A percentile compares a stretch with the other conserved stretches of the same genome.
Evolutionary conservation across 2,797 vertebrate species (phyloP).

Genomic region (Muraenolepis orangiensis): DNA sequence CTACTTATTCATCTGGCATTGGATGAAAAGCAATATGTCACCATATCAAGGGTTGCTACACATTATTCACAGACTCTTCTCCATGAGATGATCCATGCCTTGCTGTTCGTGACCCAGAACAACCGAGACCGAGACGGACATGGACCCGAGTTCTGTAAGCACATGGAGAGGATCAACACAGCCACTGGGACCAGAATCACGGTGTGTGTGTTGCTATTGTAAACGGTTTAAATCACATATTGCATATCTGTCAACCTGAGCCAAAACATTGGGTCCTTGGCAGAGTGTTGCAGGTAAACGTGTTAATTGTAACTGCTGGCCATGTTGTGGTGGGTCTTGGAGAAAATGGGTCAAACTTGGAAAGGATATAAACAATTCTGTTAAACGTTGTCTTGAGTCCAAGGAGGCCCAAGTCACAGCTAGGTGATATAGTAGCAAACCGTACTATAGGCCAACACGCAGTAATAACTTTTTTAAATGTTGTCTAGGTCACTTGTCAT

Average conservation of each 20-base stretch:
- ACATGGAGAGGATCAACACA: conserved; percentile 90
- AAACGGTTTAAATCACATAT: neutral
- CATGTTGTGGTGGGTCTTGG: neutral
- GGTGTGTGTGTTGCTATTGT: conserved; percentile 61
- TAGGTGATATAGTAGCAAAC: neutral
- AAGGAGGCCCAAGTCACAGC: neutral
- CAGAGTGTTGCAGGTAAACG: no score
- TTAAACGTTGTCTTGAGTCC: neutral
- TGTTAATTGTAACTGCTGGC: neutral
- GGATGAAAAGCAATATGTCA: neutral
- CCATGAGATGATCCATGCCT: conserved; percentile 98
- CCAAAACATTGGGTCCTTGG: neutral
- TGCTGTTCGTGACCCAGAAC: conserved; percentile 95
- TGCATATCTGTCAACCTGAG: neutral
- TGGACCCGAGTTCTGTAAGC: conserved; percentile 93
- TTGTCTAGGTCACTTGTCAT: neutral
- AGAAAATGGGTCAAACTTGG: neutral
- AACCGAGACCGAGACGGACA: conserved; percentile 89
- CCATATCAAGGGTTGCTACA: conserved; percentile 17
- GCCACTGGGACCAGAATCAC: conserved; percentile 87
- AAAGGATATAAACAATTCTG: neutral
- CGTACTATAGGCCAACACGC: neutral
- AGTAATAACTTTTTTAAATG: neutral
- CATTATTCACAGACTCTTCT: conserved; percentile 95
- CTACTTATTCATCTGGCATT: neutral